Percentiles rank a stretch among this genome's conserved stretches.
Conservation (phyloP, 2,113 vertebrate genomes). For the Mus pahari region DNA sequence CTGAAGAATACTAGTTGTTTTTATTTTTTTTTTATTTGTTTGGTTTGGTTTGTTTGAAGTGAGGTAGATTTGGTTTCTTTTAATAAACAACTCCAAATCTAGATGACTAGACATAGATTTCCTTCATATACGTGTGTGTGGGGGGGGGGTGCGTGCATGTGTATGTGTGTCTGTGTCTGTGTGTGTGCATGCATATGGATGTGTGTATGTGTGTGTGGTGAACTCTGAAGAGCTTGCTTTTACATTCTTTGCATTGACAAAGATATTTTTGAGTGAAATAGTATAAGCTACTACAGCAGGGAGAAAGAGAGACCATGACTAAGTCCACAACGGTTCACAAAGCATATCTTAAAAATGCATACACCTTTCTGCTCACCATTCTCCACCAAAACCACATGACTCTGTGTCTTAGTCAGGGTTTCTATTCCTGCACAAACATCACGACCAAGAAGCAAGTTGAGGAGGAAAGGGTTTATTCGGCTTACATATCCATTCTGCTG, state of each 20-base stretch:
- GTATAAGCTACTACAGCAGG: background rate
- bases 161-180: too few species aligned
- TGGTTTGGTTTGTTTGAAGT: background rate
- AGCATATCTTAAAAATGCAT: background rate
- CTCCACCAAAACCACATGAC: background rate
- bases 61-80: background rate
- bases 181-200: too few species aligned
- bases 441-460: too few species aligned
- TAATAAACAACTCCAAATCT: background rate
- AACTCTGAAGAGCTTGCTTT: background rate
- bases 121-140: background rate
- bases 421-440: too few species aligned
- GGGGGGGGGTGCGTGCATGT: too few species aligned
- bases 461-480: too few species aligned
- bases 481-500: too few species aligned
- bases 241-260: background rate
- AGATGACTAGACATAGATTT: background rate
- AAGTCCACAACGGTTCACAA: background rate
- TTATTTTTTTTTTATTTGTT: background rate
- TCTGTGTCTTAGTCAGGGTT: too few species aligned
- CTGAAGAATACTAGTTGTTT: background rate
- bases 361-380: background rate
- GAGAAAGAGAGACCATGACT: background rate
- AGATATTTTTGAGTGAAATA: background rate
- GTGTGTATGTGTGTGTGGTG: too few species aligned